These are phyloP conservation scores for Eptatretus burgeri DNA, from an alignment of 2,113 vertebrate genomes.

Conservation along the genomic window DNA sequence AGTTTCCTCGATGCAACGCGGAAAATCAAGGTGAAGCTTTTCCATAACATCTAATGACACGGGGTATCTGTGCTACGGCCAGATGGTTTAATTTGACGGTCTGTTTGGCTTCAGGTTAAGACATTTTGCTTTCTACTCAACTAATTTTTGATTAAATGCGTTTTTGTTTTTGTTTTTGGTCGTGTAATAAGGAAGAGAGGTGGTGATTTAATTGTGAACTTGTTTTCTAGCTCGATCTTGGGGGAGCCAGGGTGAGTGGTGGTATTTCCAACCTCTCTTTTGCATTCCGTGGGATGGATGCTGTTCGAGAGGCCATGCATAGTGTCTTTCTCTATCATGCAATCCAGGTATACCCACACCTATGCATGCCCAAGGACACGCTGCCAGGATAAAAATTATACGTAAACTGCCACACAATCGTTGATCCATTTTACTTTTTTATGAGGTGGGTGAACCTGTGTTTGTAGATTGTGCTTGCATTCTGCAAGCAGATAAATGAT, in stretches of 20 bases:
- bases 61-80: too few species aligned
- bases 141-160: too few species aligned
- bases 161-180: too few species aligned
- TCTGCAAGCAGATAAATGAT: too few species aligned
- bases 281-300: conserved; percentile 86
- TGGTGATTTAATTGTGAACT: too few species aligned
- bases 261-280: conserved; percentile 92
- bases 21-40: conserved; percentile 42
- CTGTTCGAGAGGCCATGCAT: conserved; percentile 81
- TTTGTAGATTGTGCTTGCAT: not conserved
- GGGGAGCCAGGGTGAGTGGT: conserved; percentile 47
- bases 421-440: not conserved
- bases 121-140: too few species aligned
- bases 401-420: not conserved
- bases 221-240: too few species aligned
- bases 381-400: not conserved
- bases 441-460: not conserved
- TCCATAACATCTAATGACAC: too few species aligned
- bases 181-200: too few species aligned
- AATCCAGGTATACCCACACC: conserved; percentile 23
- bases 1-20: conserved; percentile 53
- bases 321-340: conserved; percentile 74
- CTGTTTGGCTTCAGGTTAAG: too few species aligned
- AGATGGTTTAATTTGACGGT: too few species aligned
- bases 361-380: not conserved